phyloP scores from a whole-genome alignment of 2,797 vertebrate species.

The Arnoldichthys spilopterus region DNA sequence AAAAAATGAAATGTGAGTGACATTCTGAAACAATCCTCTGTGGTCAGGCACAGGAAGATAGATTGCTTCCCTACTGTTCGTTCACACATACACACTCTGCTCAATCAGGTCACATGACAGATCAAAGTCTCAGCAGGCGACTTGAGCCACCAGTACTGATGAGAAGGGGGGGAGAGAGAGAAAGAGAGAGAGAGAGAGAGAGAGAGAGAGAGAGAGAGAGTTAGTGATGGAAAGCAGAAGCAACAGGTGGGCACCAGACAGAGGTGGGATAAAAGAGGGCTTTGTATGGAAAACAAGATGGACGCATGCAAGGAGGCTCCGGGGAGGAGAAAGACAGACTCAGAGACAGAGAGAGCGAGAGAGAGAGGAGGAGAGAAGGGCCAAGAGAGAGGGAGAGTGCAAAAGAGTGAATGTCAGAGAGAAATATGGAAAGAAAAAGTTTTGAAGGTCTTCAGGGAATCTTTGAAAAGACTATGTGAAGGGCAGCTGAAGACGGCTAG shows the following conservation, averaged over 20 bases:
- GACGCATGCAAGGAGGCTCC: constrained; percentile 57
- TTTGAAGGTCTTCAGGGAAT: constrained; percentile 44
- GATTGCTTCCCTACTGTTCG: neutral
- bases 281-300: constrained; percentile 71
- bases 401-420: constrained; percentile 44
- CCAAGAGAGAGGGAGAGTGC: constrained; percentile 34
- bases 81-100: neutral
- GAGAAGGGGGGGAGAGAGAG: constrained; percentile 33
- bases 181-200: neutral
- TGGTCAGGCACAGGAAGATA: constrained; percentile 28
- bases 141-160: constrained; percentile 59
- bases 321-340: constrained; percentile 28
- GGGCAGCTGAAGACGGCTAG: constrained; percentile 23
- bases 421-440: constrained; percentile 37
- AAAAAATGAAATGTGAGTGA: constrained; percentile 20
- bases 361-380: constrained; percentile 38
- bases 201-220: neutral
- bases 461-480: constrained; percentile 34
- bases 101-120: constrained; percentile 63
- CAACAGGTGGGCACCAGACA: constrained; percentile 76
- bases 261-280: constrained; percentile 65
- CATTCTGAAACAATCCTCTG: constrained; percentile 19
- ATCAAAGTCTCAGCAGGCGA: constrained; percentile 68
- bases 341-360: constrained; percentile 47
- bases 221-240: constrained; percentile 69